These are phyloP conservation scores for Aurelia aurita DNA, from an alignment of 30 jellyfish, hydroid and myxozoan genomes.

Conservation along the genomic window DNA sequence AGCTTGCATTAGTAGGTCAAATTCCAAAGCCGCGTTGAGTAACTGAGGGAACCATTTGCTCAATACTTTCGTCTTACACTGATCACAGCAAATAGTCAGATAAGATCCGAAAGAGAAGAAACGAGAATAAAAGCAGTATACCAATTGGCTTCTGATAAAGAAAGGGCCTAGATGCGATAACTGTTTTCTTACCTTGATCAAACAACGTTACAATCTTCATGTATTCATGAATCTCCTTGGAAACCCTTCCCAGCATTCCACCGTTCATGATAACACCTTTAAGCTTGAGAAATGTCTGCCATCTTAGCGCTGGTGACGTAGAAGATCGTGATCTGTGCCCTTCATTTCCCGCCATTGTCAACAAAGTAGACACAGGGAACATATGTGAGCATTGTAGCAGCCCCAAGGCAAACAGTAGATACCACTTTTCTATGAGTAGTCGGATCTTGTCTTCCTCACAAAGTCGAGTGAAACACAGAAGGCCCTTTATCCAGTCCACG, in stretches of 20 bases:
- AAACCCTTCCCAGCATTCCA: slow-evolving; percentile 69
- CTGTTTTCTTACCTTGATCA: slow-evolving; percentile 82
- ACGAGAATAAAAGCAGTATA: too few relatives aligned
- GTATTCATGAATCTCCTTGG: slow-evolving; percentile 86
- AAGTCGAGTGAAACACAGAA: slow-evolving; percentile 79
- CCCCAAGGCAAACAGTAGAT: slow-evolving; percentile 89
- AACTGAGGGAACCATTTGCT: too few relatives aligned
- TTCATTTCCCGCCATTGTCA: slow-evolving; percentile 78
- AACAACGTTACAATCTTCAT: slow-evolving; percentile 93
- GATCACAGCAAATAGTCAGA: too few relatives aligned
- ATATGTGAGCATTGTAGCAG: slow-evolving; percentile 90
- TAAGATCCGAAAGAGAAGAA: too few relatives aligned
- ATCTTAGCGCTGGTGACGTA: slow-evolving; percentile 52
- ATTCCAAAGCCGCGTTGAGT: too few relatives aligned
- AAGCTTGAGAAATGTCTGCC: slow-evolving; percentile 91
- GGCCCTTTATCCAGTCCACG: slow-evolving; percentile 95
- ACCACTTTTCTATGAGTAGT: slow-evolving; percentile 89
- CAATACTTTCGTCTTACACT: too few relatives aligned
- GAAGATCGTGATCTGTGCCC: slow-evolving; percentile 16
- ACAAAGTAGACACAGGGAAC: slow-evolving; percentile 98
- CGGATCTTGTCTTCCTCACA: slow-evolving; percentile 83
- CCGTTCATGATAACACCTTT: slow-evolving; percentile 93
- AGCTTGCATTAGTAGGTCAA: too few relatives aligned
- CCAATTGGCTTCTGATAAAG: too few relatives aligned
- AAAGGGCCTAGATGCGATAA: neutral